phyloP scores from a whole-genome alignment of 2,888 invertebrate species.

The Sepioteuthis lessoniana region DNA sequence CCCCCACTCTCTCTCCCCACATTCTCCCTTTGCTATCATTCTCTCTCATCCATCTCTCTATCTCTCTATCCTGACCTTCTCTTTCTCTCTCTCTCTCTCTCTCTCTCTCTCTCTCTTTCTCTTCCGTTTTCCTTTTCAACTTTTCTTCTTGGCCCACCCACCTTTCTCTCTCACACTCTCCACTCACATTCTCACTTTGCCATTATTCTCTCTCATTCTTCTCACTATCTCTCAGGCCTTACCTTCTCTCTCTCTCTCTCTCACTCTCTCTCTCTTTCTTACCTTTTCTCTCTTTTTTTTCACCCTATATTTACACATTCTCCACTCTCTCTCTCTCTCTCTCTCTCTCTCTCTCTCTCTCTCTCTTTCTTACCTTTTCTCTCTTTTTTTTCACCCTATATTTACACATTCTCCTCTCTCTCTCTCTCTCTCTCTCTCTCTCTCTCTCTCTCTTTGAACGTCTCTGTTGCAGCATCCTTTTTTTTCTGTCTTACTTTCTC shows the following conservation, averaged over 20 bases:
- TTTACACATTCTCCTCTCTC: accelerated
- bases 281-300: neutral
- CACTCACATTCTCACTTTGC: neutral
- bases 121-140: neutral
- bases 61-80: neutral
- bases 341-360: neutral
- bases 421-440: neutral
- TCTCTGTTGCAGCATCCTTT: too few species aligned
- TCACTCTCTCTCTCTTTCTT: neutral
- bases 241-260: neutral
- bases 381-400: neutral
- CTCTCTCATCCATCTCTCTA: neutral
- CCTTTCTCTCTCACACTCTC: neutral
- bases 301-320: neutral
- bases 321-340: neutral
- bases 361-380: neutral
- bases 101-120: neutral
- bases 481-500: too few species aligned
- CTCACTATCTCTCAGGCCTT: neutral
- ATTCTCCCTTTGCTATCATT: neutral
- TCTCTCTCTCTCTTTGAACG: neutral
- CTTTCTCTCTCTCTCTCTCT: neutral
- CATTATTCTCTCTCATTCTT: neutral
- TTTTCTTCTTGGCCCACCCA: neutral
- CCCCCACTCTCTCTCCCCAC: neutral